A percentile compares a stretch with the other conserved stretches of the same genome.
Conservation (phyloP, 2,888 invertebrate genomes). For the Drosophila buzzatii region DNA sequence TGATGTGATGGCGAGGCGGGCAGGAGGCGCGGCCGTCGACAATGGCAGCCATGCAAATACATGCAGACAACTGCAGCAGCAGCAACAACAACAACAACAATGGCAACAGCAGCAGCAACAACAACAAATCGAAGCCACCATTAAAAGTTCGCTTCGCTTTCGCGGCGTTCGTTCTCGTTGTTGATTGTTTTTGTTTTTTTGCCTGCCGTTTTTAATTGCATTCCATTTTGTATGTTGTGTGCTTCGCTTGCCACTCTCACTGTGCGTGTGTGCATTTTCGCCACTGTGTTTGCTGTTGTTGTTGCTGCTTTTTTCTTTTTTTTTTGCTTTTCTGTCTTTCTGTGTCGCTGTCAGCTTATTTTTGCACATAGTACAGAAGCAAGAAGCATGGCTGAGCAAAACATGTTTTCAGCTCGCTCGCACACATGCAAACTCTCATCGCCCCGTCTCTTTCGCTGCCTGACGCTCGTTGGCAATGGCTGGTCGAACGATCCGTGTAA, state of each 20-base stretch:
- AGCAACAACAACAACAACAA: conserved; percentile 15
- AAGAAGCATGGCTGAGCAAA: conserved; percentile 66
- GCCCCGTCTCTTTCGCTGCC: background rate
- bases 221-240: conserved; percentile 71
- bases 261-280: conserved; percentile 46
- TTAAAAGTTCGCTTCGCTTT: conserved; percentile 66
- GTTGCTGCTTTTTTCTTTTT: conserved; percentile 7
- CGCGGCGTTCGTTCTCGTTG: conserved; percentile 11
- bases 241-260: conserved; percentile 30
- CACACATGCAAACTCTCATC: background rate
- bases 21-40: conserved; percentile 5
- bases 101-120: conserved; percentile 18
- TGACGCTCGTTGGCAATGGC: conserved; percentile 12
- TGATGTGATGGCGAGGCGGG: conserved; percentile 1
- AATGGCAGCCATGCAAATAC: conserved; percentile 76
- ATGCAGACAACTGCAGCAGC: conserved; percentile 58
- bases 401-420: conserved; percentile 40
- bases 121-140: conserved; percentile 77
- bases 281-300: conserved; percentile 41
- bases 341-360: conserved; percentile 45
- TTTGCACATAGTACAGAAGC: conserved; percentile 29
- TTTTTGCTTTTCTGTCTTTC: conserved; percentile 25
- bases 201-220: conserved; percentile 80
- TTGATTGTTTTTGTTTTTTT: conserved; percentile 64
- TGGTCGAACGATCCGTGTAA: background rate